Evolutionary conservation across 1,140 invertebrate genomes (phyloP).

Genomic region (Aphelenchoides fujianensis): DNA sequence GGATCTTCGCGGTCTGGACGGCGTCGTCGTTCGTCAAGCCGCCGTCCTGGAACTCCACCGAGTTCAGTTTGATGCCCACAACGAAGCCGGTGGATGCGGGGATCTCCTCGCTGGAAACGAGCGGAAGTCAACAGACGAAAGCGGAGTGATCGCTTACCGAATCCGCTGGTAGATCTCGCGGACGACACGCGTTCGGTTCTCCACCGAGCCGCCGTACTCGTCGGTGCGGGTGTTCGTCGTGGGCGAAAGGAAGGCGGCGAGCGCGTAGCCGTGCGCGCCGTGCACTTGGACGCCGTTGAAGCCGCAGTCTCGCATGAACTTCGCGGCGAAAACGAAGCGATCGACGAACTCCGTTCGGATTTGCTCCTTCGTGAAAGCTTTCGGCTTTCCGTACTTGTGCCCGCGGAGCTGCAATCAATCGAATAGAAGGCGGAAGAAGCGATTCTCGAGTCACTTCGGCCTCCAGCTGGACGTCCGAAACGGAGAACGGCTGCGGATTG

Average conservation of each 20-base stretch:
- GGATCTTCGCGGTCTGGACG: constrained; percentile 18
- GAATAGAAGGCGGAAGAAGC: too few species aligned
- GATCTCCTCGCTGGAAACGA: constrained; percentile 19
- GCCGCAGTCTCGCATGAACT: constrained; percentile 37
- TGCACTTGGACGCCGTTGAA: constrained; percentile 54
- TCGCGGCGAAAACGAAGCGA: constrained; percentile 45
- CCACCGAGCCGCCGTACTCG: constrained; percentile 48
- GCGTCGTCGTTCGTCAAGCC: constrained; percentile 26
- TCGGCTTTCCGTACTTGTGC: constrained; percentile 33
- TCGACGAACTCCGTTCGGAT: constrained; percentile 52
- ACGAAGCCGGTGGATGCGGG: constrained; percentile 37
- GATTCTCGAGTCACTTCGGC: too few species aligned
- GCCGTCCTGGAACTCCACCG: constrained; percentile 44
- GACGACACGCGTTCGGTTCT: constrained; percentile 49
- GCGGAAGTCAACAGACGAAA: not conserved
- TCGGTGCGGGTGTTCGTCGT: constrained; percentile 51
- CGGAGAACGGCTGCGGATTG: constrained; percentile 40
- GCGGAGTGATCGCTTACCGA: constrained; percentile 12
- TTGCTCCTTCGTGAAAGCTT: constrained; percentile 41
- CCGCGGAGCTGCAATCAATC: too few species aligned
- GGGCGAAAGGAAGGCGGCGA: constrained; percentile 52
- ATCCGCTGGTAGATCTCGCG: constrained; percentile 50
- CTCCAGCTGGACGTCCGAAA: constrained; percentile 36
- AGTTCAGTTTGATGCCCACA: constrained; percentile 49
- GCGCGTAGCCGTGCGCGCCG: constrained; percentile 55